These are phyloP conservation scores for Sebastes hopkinsi DNA, from an alignment of 2,797 vertebrate species.

Conservation along the genomic window DNA sequence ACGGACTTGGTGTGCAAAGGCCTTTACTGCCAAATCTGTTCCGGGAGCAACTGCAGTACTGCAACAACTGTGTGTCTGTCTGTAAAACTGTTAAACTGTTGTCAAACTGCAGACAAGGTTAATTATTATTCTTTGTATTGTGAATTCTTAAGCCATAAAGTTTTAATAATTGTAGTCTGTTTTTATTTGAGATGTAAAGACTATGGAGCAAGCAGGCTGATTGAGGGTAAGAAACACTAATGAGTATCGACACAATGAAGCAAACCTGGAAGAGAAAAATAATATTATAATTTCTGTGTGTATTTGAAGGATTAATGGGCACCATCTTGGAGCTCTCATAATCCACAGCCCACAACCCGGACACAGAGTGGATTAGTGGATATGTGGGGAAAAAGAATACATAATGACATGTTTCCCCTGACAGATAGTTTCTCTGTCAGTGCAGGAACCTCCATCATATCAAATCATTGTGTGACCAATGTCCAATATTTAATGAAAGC, in stretches of 20 bases:
- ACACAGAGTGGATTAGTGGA: background rate
- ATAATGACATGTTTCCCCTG: background rate
- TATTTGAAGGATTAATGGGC: background rate
- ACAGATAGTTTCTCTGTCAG: background rate
- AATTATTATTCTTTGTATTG: background rate
- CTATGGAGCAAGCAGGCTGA: background rate
- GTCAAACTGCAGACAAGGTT: background rate
- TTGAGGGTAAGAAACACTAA: background rate
- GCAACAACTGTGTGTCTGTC: background rate
- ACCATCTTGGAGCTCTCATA: background rate
- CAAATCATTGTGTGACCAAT: background rate
- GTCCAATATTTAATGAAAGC: conserved; percentile 1
- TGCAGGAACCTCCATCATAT: background rate
- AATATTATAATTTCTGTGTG: background rate
- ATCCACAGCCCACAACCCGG: background rate
- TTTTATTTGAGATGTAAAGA: background rate
- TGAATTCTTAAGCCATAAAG: background rate
- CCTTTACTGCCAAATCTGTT: too few species aligned
- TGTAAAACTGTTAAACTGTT: background rate
- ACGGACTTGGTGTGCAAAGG: too few species aligned
- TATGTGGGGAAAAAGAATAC: background rate
- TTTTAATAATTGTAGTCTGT: background rate
- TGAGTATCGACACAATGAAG: background rate
- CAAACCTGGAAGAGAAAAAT: background rate
- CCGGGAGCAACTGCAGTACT: background rate